Base-by-base conservation (phyloP, 2,888 invertebrate genomes). In the Dioctria linearis region DNA sequence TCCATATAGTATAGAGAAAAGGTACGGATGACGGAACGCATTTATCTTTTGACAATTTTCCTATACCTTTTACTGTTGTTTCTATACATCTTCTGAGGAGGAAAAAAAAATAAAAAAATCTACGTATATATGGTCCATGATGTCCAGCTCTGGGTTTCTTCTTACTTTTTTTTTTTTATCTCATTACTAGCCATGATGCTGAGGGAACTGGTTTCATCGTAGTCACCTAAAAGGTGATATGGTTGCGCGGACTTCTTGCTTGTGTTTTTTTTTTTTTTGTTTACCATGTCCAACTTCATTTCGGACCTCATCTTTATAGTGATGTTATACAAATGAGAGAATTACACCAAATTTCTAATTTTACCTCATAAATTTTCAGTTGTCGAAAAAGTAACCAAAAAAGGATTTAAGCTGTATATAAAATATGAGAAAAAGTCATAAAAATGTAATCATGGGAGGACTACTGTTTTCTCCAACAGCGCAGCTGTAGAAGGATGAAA, bases 341-440 rank as follows among this genome's bases (percentile, higher is more conserved):
- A 82, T 82, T 82, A 82, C 80, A 78, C 80, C 67, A 78, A 82
- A 80, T 80, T 82, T 82, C 80, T 80, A 82, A 82, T 71, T 80
- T 82, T 82, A 76, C 80, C 73, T 75, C 82, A 82, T 82, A 82
- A 82, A 82, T 82, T 78, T 80, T 73, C 78, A 25, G 71, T 78
- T 78, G 80, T 66, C 66, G 66, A 66, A 66, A 66, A 66, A 66
- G 37, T 66, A 66, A 66, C 43, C 42, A 66, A 43, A 66, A 43
- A 66, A 43, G 42, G 66, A 66, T 42, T 66, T 43, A 66, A 66
- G 66, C 66, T 66, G 66, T 8, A 66, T 25, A 25, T 9, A 66
- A 66, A 43, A 66, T 37, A 61, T 61, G 59, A 59, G 59, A 59
- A 59, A 59, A 59, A 25, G 61, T 61, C 13, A 11, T 61, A 66